Percentiles rank a stretch among this genome's conserved stretches.
Evolutionary conservation across 2,113 vertebrate genomes (phyloP).

Genomic region (Dromaius novaehollandiae): DNA sequence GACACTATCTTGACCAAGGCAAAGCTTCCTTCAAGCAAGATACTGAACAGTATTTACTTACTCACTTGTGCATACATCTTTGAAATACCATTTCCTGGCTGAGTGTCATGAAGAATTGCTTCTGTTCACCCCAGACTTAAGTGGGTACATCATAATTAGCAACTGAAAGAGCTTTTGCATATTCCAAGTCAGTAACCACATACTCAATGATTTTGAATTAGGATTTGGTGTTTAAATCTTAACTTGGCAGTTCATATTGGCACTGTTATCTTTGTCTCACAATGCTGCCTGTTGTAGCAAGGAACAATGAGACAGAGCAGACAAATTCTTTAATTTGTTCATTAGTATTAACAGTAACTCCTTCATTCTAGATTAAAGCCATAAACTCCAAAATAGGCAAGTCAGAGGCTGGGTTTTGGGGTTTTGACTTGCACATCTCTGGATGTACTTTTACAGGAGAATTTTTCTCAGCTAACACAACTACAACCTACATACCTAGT

Average conservation of each 20-base stretch:
- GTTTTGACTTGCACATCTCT: neutral
- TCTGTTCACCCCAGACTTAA: neutral
- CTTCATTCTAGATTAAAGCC: neutral
- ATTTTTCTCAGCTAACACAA: neutral
- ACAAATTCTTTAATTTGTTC: constrained; percentile 16
- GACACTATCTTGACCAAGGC: neutral
- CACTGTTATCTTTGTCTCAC: constrained; percentile 12
- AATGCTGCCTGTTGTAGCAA: neutral
- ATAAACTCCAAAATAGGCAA: neutral
- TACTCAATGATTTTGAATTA: neutral
- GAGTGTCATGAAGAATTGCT: neutral
- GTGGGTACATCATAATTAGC: neutral
- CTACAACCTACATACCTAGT: neutral
- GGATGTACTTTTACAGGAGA: neutral
- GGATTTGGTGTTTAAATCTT: constrained; percentile 19
- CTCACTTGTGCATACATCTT: neutral
- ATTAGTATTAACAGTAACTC: neutral
- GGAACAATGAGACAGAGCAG: neutral
- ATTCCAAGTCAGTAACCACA: neutral
- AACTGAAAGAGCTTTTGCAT: neutral
- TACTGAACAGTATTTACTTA: neutral
- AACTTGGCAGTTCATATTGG: neutral
- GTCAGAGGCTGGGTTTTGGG: neutral
- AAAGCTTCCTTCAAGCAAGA: neutral
- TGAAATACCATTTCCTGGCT: neutral